These are phyloP conservation scores for Rhopalosiphum maidis DNA, from an alignment of 1,140 invertebrate genomes.

Conservation along the genomic window DNA sequence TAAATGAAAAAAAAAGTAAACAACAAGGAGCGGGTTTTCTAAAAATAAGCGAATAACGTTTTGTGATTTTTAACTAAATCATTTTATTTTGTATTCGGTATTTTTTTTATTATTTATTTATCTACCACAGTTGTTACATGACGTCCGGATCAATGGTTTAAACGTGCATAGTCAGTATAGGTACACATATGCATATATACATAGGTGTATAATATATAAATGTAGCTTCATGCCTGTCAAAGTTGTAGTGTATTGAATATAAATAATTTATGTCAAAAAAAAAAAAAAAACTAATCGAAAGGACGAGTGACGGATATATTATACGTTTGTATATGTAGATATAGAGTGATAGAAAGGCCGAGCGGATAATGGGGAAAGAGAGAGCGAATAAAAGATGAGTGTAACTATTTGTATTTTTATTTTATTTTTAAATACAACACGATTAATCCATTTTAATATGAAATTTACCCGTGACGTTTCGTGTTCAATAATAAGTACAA, in stretches of 20 bases:
- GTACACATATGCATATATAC: neutral
- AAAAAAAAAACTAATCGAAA: neutral
- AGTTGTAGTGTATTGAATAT: neutral
- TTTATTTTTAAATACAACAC: neutral
- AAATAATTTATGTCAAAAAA: neutral
- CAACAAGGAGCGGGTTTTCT: neutral
- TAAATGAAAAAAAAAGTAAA: neutral
- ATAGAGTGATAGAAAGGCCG: neutral
- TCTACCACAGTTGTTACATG: neutral
- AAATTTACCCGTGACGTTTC: neutral
- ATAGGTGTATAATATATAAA: neutral
- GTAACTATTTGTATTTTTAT: neutral
- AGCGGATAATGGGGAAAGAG: neutral
- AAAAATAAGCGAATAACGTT: neutral
- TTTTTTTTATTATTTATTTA: neutral
- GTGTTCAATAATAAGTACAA: neutral
- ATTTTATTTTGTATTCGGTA: neutral
- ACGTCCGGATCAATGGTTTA: constrained; percentile 2
- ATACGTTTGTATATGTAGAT: neutral
- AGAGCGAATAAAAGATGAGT: neutral
- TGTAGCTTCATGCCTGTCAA: neutral
- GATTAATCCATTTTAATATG: constrained; percentile 9
- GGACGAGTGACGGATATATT: neutral
- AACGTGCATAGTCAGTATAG: neutral
- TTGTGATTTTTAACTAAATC: neutral